Evolutionary conservation across 2,113 vertebrate species (phyloP).

Genomic region (Rhinolophus ferrumequinum): DNA sequence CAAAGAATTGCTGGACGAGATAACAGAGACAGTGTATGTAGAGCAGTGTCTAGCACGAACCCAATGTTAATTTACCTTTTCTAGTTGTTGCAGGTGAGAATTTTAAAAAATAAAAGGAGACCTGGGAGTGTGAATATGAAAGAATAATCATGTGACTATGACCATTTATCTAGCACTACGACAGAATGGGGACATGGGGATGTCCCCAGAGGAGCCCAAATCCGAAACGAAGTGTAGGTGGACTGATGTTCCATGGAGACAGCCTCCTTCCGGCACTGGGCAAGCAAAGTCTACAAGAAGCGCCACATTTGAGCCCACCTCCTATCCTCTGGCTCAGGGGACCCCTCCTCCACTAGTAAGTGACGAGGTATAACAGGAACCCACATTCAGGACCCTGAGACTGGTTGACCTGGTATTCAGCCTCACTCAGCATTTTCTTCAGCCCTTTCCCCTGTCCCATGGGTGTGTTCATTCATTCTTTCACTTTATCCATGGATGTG

Average conservation of each 20-base stretch:
- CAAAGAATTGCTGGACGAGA: neutral
- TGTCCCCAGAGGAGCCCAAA: neutral
- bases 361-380: neutral
- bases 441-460: accelerated
- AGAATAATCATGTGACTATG: neutral
- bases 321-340: neutral
- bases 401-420: too few relatives aligned
- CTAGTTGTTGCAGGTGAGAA: neutral
- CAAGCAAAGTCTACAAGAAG: neutral
- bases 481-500: neutral
- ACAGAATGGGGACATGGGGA: neutral
- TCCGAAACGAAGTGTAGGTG: neutral
- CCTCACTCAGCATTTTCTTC: neutral
- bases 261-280: neutral
- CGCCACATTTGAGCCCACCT: accelerated
- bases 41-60: neutral
- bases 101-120: neutral
- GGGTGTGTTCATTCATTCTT: neutral
- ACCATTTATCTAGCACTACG: neutral
- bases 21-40: neutral
- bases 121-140: neutral
- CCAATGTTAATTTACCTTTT: neutral
- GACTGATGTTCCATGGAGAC: neutral
- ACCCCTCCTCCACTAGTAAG: neutral
- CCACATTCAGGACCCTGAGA: neutral